A percentile compares a stretch with the other conserved stretches of the same genome.
Conservation (phyloP, 1,140 invertebrate species). For the Drosophila bocki region DNA sequence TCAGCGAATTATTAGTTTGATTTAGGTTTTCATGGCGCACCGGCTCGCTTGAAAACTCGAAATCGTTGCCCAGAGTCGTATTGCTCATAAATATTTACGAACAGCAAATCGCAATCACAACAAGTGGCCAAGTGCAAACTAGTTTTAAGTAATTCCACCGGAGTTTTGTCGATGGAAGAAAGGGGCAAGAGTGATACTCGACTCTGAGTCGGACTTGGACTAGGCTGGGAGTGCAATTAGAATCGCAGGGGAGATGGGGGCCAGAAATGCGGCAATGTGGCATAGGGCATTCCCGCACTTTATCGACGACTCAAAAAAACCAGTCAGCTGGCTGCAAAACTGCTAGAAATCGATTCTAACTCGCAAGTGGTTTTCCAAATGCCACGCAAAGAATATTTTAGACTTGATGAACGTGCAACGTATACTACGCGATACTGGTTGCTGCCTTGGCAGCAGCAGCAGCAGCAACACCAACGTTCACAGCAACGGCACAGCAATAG, state of each 20-base stretch:
- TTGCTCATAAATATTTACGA: constrained; percentile 72
- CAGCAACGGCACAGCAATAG: constrained; percentile 42
- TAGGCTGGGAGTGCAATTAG: constrained; percentile 65
- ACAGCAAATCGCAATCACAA: constrained; percentile 50
- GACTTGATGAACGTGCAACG: constrained; percentile 74
- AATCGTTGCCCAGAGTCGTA: constrained; percentile 22
- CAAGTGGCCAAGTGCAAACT: constrained; percentile 58
- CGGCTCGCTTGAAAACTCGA: constrained; percentile 40
- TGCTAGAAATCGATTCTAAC: constrained; percentile 62
- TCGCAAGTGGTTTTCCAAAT: constrained; percentile 74
- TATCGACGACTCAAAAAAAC: constrained; percentile 49
- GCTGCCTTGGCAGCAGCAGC: constrained; percentile 28
- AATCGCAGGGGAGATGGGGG: constrained; percentile 25
- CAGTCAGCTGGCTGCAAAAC: constrained; percentile 50
- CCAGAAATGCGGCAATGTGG: constrained; percentile 15
- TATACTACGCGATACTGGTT: constrained; percentile 29
- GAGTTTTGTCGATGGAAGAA: constrained; percentile 2
- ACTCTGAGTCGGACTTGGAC: background rate
- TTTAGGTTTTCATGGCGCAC: constrained; percentile 55
- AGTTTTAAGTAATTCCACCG: constrained; percentile 52
- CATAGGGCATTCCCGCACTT: constrained; percentile 69
- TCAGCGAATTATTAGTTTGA: constrained; percentile 71
- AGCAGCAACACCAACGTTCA: constrained; percentile 32
- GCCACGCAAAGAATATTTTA: constrained; percentile 78
- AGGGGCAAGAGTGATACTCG: constrained; percentile 12